phyloP scores from a whole-genome alignment of 1,140 invertebrate genomes.

The Drosophila athabasca region DNA sequence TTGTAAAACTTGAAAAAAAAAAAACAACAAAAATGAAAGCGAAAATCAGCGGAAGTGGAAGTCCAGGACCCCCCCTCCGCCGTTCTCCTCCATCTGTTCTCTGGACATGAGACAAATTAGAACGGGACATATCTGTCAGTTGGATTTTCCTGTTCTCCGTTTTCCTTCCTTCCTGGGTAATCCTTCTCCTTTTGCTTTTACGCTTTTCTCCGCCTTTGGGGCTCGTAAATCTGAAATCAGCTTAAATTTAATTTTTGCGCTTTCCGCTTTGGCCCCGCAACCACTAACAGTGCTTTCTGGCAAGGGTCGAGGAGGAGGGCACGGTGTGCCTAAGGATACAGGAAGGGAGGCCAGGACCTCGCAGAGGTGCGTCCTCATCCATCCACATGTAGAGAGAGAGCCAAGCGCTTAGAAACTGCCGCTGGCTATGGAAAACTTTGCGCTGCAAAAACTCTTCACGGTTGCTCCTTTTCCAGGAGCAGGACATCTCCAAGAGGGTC shows the following conservation, averaged over 20 bases:
- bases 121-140: slow-evolving; percentile 39
- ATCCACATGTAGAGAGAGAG: neutral
- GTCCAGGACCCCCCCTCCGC: neutral
- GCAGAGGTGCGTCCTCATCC: slow-evolving; percentile 1
- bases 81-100: neutral
- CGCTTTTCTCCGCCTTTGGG: neutral
- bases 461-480: neutral
- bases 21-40: slow-evolving; percentile 13
- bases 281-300: neutral
- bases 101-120: slow-evolving; percentile 45
- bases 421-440: slow-evolving; percentile 51
- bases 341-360: slow-evolving; percentile 23
- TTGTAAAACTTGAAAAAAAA: slow-evolving; percentile 26
- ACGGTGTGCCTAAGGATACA: neutral
- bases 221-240: slow-evolving; percentile 65
- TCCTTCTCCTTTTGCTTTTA: slow-evolving; percentile 4
- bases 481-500: too few species aligned
- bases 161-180: slow-evolving; percentile 13
- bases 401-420: slow-evolving; percentile 26
- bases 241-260: slow-evolving; percentile 72
- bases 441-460: slow-evolving; percentile 18
- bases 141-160: slow-evolving; percentile 15
- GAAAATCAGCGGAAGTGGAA: slow-evolving; percentile 42
- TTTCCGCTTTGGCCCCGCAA: slow-evolving; percentile 40
- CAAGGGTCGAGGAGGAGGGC: neutral